These are phyloP conservation scores for Hypena proboscidalis DNA, from an alignment of 2,888 invertebrate species.

Conservation along the genomic window DNA sequence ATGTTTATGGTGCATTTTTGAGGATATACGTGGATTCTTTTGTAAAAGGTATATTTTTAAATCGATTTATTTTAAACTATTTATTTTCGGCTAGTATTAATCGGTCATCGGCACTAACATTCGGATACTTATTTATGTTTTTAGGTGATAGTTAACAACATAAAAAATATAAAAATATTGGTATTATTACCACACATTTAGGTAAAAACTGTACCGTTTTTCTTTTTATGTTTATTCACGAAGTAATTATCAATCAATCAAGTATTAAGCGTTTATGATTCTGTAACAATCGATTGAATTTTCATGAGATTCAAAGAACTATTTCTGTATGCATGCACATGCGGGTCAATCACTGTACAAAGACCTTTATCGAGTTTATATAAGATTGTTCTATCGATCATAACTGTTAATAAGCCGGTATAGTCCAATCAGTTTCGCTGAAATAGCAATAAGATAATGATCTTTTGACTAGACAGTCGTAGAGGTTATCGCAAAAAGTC, in stretches of 20 bases:
- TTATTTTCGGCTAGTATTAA: not conserved
- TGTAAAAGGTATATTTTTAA: constrained; percentile 47
- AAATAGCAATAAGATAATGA: constrained; percentile 4
- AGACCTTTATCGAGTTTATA: constrained; percentile 12
- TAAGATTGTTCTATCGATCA: constrained; percentile 5
- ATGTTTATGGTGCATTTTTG: constrained; percentile 56
- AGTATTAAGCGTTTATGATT: constrained; percentile 20
- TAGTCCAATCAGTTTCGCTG: constrained; percentile 5
- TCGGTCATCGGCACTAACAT: not conserved
- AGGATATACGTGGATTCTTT: constrained; percentile 69
- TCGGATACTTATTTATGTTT: too few species aligned
- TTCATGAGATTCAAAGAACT: constrained; percentile 25
- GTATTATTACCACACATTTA: too few species aligned
- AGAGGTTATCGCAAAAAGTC: too few species aligned
- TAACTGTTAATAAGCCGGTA: not conserved
- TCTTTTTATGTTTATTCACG: constrained; percentile 16
- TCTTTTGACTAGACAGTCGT: too few species aligned
- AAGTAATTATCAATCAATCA: constrained; percentile 18
- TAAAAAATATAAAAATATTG: too few species aligned
- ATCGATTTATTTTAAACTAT: constrained; percentile 1
- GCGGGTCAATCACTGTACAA: constrained; percentile 11
- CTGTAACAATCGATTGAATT: constrained; percentile 19
- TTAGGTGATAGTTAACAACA: too few species aligned
- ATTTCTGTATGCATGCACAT: constrained; percentile 5
- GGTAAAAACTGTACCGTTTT: constrained; percentile 17